Evolutionary conservation across 1,140 invertebrate genomes (phyloP).

Genomic region (Aleiodes sp.): DNA sequence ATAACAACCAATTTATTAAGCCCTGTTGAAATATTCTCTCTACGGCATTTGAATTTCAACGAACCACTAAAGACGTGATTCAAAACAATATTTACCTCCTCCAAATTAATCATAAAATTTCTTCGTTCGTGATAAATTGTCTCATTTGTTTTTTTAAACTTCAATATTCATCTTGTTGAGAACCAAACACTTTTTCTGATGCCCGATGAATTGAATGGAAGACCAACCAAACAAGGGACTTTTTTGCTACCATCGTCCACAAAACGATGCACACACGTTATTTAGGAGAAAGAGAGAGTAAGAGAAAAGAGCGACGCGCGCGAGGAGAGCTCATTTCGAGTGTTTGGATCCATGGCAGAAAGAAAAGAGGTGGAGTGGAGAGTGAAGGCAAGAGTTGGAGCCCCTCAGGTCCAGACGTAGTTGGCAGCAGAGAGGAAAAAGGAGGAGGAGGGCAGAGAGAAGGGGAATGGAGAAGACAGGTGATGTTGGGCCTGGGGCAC

Average conservation of each 20-base stretch:
- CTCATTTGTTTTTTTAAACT: not conserved
- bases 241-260: not conserved
- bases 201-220: not conserved
- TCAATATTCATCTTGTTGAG: not conserved
- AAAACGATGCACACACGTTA: not conserved
- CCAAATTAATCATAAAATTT: too few species aligned
- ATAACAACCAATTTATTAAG: too few species aligned
- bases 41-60: too few species aligned
- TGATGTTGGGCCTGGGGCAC: constrained; percentile 60
- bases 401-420: constrained; percentile 33
- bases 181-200: not conserved
- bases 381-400: constrained; percentile 11
- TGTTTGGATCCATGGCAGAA: constrained; percentile 27
- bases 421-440: constrained; percentile 33
- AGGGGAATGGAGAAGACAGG: constrained; percentile 56
- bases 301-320: not conserved
- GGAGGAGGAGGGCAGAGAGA: constrained; percentile 18
- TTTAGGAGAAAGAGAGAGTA: constrained; percentile 12
- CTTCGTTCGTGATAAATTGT: too few species aligned
- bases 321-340: constrained; percentile 6
- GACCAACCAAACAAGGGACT: not conserved
- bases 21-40: too few species aligned
- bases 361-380: not conserved
- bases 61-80: too few species aligned
- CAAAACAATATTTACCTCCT: too few species aligned